Percentiles rank a stretch among this genome's conserved stretches.
Conservation (phyloP, 1,140 invertebrate species). For the Pogonomyrmex barbatus region DNA sequence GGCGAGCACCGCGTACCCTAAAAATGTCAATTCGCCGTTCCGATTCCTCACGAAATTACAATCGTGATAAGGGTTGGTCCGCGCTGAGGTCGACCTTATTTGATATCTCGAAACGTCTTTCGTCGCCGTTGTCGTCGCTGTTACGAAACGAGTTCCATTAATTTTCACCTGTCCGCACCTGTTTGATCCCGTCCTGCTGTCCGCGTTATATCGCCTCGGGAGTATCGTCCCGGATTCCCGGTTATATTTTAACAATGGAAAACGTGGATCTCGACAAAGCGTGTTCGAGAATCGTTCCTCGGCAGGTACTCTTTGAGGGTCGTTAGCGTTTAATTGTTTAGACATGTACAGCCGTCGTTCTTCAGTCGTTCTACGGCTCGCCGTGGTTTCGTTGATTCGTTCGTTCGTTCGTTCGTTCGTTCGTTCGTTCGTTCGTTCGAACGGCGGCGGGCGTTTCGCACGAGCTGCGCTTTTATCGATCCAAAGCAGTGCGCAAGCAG, state of each 20-base stretch:
- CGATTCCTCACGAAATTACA: slow-evolving; percentile 62
- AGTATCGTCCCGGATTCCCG: not conserved
- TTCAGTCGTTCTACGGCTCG: not conserved
- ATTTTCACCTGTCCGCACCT: not conserved
- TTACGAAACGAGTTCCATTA: not conserved
- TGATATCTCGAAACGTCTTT: not conserved
- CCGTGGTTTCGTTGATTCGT: not conserved
- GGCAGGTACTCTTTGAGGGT: not conserved
- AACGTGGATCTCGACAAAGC: not conserved
- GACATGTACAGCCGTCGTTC: not conserved
- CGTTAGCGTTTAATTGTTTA: not conserved
- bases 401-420: not conserved
- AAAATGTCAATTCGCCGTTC: slow-evolving; percentile 74
- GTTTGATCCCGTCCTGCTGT: not conserved
- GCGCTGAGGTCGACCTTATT: not conserved
- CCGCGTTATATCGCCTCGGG: not conserved
- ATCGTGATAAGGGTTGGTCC: slow-evolving; percentile 45
- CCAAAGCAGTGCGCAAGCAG: slow-evolving; percentile 16
- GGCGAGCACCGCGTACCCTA: slow-evolving; percentile 29
- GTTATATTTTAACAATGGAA: not conserved
- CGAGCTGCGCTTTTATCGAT: slow-evolving; percentile 55
- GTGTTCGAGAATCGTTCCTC: not conserved
- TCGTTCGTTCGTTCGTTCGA: too few species aligned
- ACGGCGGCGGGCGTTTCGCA: not conserved
- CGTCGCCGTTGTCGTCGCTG: not conserved